Base-by-base conservation (phyloP, 2,888 invertebrate genomes). In the Dicyrtomina minuta region DNA sequence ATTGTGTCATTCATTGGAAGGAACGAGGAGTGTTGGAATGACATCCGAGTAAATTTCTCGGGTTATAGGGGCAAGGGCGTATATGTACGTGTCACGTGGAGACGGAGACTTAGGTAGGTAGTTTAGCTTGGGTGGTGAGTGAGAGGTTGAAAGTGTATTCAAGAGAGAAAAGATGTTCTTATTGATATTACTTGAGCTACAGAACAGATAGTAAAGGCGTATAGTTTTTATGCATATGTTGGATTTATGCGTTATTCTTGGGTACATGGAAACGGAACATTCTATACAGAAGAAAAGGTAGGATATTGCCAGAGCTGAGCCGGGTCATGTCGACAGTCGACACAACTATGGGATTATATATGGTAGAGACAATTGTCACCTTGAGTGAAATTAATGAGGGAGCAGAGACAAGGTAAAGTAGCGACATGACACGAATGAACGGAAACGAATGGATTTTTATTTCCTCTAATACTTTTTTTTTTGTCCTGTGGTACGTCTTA, bases 341-440 rank as follows among this genome's bases (percentile, higher is more conserved):
- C 60, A 24, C 22, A 33, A 22, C 39, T 17, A 55, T 66, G 33
- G 4, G 58, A 68, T 51, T 60, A 51, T 60, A 67, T 60, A 59
- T 60, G 53, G 58, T 46, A 46, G 59, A 53, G 60, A 51, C 53
- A 53, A 68, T 66, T 68, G 68, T 68, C 68, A 68, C 60, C 60
- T 49, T 68, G 68, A 68, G 68, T 68, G 68, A 68, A 68, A 68
- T 68, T 68, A 68, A 68, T 68, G 68, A 68, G 68, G 58, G 33
- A 46, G 20, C 46, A n/a, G 44, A 66, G 59, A 66, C 66, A 66
- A 66, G 46, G 66, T 58, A 46, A 66, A 59, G 44, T 60, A 60
- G 60, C 20, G 68, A 61, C 68, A 60, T 60, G 68, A 66, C 66
- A 66, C 43, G 68, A 46, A 59, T 46, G 68, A 61, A 43, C 33